phyloP scores from a whole-genome alignment of 2,888 invertebrate species.

The Dendrolimus houi region DNA sequence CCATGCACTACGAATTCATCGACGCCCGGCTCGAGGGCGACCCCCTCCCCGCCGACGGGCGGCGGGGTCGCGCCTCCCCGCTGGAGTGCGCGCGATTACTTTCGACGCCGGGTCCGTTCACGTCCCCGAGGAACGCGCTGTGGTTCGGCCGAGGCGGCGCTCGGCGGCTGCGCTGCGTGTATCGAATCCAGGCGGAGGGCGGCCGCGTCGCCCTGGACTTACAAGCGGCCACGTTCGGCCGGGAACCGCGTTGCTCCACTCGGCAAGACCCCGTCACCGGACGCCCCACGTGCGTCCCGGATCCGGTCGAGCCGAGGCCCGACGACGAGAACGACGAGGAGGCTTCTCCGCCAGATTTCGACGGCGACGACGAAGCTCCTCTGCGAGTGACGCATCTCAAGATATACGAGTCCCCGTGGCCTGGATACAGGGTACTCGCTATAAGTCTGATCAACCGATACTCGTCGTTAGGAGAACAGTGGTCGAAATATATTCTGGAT shows the following conservation, averaged over 20 bases:
- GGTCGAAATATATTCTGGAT: background rate
- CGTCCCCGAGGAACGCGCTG: slow-evolving; percentile 87
- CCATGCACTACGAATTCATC: slow-evolving; percentile 87
- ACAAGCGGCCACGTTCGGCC: slow-evolving; percentile 84
- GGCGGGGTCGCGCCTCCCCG: slow-evolving; percentile 46
- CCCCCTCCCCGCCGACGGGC: slow-evolving; percentile 62
- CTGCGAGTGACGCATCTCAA: slow-evolving; percentile 70
- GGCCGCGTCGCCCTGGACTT: slow-evolving; percentile 81
- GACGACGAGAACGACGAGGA: slow-evolving; percentile 23
- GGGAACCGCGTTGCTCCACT: slow-evolving; percentile 77
- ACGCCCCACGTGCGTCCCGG: slow-evolving; percentile 61
- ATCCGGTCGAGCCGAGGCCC: slow-evolving; percentile 23
- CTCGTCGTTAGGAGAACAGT: slow-evolving; percentile 40
- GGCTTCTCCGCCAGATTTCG: slow-evolving; percentile 18
- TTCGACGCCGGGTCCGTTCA: slow-evolving; percentile 75
- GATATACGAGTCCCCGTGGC: slow-evolving; percentile 84
- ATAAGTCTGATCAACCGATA: background rate
- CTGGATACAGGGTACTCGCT: slow-evolving; percentile 72
- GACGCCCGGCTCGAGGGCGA: slow-evolving; percentile 87
- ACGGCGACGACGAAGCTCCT: slow-evolving; percentile 48
- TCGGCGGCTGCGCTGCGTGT: slow-evolving; percentile 84
- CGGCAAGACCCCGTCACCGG: slow-evolving; percentile 84
- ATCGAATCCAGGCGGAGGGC: slow-evolving; percentile 82
- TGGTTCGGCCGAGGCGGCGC: slow-evolving; percentile 91
- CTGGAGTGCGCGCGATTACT: slow-evolving; percentile 48